Conservation (phyloP, 2,888 invertebrate species). For the Euzophera pinguis region DNA sequence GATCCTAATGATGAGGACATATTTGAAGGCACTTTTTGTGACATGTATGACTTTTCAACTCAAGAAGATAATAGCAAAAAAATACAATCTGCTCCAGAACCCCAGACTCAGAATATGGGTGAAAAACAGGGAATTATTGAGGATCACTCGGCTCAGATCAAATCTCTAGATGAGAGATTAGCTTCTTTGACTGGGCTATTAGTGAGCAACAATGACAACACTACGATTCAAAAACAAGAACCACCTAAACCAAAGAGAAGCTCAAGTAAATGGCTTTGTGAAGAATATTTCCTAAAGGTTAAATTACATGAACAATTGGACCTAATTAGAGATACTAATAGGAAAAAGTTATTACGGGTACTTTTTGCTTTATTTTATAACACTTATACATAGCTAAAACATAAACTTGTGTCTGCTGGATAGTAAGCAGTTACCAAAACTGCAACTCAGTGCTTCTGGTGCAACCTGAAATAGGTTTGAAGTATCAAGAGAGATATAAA, state of each 20-base stretch:
- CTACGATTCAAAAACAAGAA: constrained; percentile 29
- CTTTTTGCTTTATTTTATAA: constrained; percentile 1
- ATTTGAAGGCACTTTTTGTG: constrained; percentile 55
- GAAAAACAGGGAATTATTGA: constrained; percentile 36
- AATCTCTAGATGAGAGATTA: constrained; percentile 58
- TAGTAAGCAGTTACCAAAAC: too few relatives aligned
- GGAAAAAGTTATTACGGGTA: constrained; percentile 58
- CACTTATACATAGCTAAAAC: too few relatives aligned
- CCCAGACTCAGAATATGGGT: constrained; percentile 13
- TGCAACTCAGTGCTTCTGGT: too few relatives aligned
- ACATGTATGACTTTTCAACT: constrained; percentile 32
- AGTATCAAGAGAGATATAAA: too few relatives aligned
- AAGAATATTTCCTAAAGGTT: constrained; percentile 64
- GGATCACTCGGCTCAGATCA: constrained; percentile 48
- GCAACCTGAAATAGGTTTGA: too few relatives aligned
- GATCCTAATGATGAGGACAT: constrained; percentile 65
- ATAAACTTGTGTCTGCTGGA: too few relatives aligned
- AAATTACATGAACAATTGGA: constrained; percentile 60
- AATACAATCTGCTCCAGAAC: constrained; percentile 23
- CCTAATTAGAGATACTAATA: constrained; percentile 59
- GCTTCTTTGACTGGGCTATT: constrained; percentile 50
- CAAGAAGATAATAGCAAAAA: constrained; percentile 32
- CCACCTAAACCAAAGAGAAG: constrained; percentile 33
- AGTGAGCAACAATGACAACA: constrained; percentile 33
- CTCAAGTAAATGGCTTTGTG: constrained; percentile 67